Evolutionary conservation across 2,113 vertebrate species (phyloP).

Genomic region (Saiga tatarica): DNA sequence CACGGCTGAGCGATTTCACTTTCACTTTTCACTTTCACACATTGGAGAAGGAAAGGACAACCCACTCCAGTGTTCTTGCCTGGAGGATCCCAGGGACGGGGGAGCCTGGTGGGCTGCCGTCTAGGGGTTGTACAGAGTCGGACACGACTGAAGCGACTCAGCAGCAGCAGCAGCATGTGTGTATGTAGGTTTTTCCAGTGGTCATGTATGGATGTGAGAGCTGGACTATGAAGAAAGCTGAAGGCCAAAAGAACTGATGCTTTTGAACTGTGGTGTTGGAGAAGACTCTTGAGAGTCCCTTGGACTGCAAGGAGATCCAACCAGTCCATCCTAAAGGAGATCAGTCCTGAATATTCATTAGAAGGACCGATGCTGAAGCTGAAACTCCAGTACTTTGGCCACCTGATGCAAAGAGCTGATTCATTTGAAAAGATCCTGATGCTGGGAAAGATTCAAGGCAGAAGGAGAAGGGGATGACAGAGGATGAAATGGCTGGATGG

Average conservation of each 20-base stretch:
- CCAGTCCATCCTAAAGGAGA: neutral
- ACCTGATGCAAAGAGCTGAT: neutral
- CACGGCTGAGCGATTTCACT: too few species aligned
- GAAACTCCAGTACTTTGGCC: neutral
- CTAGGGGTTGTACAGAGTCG: too few species aligned
- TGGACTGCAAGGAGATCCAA: neutral
- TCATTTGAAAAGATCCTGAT: neutral
- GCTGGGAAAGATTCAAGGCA: neutral
- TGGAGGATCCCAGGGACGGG: too few species aligned
- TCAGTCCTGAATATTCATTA: neutral
- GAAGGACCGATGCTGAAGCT: neutral
- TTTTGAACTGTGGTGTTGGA: neutral
- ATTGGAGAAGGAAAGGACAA: too few species aligned
- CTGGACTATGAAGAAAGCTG: neutral
- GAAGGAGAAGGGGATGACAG: neutral
- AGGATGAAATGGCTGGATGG: neutral
- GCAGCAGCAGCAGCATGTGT: too few species aligned
- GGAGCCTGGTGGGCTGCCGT: too few species aligned
- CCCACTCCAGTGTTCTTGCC: too few species aligned
- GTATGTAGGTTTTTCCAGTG: neutral
- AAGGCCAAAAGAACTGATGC: fast-evolving
- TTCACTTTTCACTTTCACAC: too few species aligned
- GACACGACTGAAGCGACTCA: too few species aligned
- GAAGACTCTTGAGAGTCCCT: neutral
- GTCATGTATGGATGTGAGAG: neutral